Evolutionary conservation across 2,888 invertebrate genomes (phyloP).

Genomic region (Eupithecia centaureata): DNA sequence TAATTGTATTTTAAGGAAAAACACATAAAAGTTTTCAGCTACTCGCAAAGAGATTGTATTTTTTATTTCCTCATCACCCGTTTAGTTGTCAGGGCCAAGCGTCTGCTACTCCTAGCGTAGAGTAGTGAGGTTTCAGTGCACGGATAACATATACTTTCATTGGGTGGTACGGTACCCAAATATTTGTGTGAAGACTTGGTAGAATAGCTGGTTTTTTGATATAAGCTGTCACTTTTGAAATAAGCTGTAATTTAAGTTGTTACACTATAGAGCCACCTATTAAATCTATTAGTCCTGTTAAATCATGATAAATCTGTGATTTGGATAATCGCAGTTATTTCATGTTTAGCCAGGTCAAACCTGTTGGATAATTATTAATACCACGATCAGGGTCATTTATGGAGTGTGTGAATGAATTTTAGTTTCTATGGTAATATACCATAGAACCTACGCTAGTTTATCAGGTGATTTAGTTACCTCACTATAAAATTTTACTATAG

Average conservation of each 20-base stretch:
- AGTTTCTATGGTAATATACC: too few relatives aligned
- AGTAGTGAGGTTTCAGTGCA: neutral
- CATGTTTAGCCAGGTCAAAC: neutral
- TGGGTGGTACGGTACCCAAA: too few relatives aligned
- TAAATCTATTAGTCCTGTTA: too few relatives aligned
- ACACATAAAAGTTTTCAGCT: neutral
- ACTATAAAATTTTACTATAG: too few relatives aligned
- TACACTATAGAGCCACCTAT: neutral
- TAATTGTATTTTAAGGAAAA: neutral
- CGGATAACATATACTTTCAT: neutral
- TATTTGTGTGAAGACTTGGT: too few relatives aligned
- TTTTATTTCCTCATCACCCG: neutral
- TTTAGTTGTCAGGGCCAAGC: conserved; percentile 5
- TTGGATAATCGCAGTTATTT: neutral
- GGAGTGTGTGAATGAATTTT: too few relatives aligned
- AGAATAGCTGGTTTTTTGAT: neutral
- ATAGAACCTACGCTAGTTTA: too few relatives aligned
- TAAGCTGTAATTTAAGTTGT: neutral
- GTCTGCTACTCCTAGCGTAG: neutral
- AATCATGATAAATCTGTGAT: too few relatives aligned
- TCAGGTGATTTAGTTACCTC: too few relatives aligned
- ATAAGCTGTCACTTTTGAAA: neutral
- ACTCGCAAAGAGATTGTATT: neutral
- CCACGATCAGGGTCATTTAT: too few relatives aligned
- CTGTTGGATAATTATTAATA: too few relatives aligned